Evolutionary conservation across 1,140 invertebrate species (phyloP).

Genomic region (Lordiphosa mommai): DNA sequence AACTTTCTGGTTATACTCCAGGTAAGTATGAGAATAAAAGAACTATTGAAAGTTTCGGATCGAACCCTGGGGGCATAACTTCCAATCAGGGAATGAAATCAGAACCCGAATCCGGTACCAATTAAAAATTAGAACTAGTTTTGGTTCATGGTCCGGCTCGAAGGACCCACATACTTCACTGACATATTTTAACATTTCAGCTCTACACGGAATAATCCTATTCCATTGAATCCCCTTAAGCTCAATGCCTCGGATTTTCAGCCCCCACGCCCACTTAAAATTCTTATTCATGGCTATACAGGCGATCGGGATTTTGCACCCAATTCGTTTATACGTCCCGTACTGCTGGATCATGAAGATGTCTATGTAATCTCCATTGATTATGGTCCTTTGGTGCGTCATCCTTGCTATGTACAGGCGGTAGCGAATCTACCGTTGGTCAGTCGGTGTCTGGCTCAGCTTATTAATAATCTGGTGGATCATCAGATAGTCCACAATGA

Average conservation of each 20-base stretch:
- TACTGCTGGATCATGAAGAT: constrained; percentile 80
- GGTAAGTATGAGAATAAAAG: constrained; percentile 80
- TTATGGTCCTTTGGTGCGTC: constrained; percentile 81
- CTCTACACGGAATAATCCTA: constrained; percentile 79
- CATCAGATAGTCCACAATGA: constrained; percentile 81
- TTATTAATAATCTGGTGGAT: constrained; percentile 83
- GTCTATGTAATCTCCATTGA: constrained; percentile 83
- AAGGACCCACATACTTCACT: too few species aligned
- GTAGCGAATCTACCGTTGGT: constrained; percentile 82
- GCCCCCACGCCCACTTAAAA: constrained; percentile 81
- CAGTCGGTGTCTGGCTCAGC: constrained; percentile 82
- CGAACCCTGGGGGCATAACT: too few species aligned
- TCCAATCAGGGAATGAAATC: too few species aligned
- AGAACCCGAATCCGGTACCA: too few species aligned
- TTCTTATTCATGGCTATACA: constrained; percentile 85
- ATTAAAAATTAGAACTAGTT: too few species aligned
- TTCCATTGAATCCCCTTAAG: constrained; percentile 78
- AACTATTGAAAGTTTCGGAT: too few species aligned
- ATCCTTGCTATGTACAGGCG: constrained; percentile 83
- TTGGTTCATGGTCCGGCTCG: too few species aligned
- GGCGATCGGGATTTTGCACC: constrained; percentile 82
- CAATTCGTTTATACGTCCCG: constrained; percentile 82
- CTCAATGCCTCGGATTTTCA: constrained; percentile 81
- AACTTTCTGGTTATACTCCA: constrained; percentile 83
- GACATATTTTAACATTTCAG: too few species aligned